Percentiles rank a stretch among this genome's conserved stretches.
phyloP scores from a whole-genome alignment of 2,797 vertebrate genomes.

The Agapornis canus region DNA sequence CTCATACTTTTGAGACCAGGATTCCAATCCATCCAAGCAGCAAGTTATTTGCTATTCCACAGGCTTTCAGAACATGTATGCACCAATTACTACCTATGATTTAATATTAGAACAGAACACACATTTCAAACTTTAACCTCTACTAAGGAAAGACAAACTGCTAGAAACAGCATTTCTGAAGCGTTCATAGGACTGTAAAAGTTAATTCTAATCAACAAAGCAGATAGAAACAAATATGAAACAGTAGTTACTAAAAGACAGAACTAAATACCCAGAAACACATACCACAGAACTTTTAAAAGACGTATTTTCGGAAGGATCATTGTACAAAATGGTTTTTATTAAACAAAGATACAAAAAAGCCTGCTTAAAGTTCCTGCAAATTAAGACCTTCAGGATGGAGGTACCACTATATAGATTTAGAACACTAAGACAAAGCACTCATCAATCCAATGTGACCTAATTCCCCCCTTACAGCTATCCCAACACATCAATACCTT shows the following conservation, averaged over 20 bases:
- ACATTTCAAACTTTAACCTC: not conserved
- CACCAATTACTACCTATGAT: not conserved
- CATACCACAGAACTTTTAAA: not conserved
- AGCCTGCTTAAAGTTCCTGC: not conserved
- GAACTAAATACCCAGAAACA: not conserved
- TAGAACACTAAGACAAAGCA: not conserved
- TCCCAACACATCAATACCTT: not conserved
- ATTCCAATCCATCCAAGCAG: not conserved
- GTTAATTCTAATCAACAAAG: not conserved
- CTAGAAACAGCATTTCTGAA: not conserved
- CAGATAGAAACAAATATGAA: not conserved
- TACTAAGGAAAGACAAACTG: not conserved
- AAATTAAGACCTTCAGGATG: not conserved
- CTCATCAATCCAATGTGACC: not conserved
- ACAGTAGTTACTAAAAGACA: not conserved
- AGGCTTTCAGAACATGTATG: not conserved
- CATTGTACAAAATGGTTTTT: not conserved
- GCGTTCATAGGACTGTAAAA: not conserved
- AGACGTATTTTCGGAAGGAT: not conserved
- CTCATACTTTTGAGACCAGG: not conserved
- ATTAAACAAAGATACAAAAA: not conserved
- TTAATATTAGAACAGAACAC: not conserved
- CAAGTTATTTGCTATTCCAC: not conserved
- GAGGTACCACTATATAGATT: not conserved
- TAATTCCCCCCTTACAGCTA: not conserved